Evolutionary conservation across 2,888 invertebrate genomes (phyloP), one percentile per base, ranked within the genome.

Genomic region (Eupithecia tripunctaria): DNA sequence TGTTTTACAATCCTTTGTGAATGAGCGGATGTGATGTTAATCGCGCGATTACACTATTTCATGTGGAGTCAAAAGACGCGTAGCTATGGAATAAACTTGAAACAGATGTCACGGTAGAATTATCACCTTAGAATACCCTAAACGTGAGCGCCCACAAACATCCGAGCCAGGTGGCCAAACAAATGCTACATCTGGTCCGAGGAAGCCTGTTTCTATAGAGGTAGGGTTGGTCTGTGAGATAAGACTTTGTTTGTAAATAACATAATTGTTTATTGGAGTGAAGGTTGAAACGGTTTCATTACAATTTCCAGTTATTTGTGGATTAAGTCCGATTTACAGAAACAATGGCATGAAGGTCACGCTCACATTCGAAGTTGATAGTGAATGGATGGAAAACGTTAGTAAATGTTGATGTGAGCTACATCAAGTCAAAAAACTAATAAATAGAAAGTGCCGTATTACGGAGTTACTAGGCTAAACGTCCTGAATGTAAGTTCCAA

Each of bases 161-260:
- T 70, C 63, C 70, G 70, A 62, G 68, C 74, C 80, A 80, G 79
- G 76, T 79, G 79, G 78, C 73, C 74, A 79, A 79, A 80, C 76
- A 80, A 69, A 76, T 68, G 67, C 51, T 68, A 70, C 73, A 73
- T 75, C 70, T 70, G 75, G 68, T 71, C n/a, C n/a, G 71, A 74
- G 74, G 73, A 71, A 66, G 71, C 67, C 70, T 67, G 67, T 51
- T 65, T 64, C 15, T 29, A 21, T 41, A 51, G 47, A 41, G 56
- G 41, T 51, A 29, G 29, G 63, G 63, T 70, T 69, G 71, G 71
- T 60, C 59, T 36, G 70, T 67, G 47, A 63, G 60, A 70, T 67
- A 27, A 51, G 56, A 65, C 63, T 63, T 65, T 71, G 51, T 74
- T 66, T 71, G 71, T 69, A 71, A n/a, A 68, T 71, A 51, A 15